Conservation (phyloP, 2,888 invertebrate species). For the Callosobruchus maculatus region DNA sequence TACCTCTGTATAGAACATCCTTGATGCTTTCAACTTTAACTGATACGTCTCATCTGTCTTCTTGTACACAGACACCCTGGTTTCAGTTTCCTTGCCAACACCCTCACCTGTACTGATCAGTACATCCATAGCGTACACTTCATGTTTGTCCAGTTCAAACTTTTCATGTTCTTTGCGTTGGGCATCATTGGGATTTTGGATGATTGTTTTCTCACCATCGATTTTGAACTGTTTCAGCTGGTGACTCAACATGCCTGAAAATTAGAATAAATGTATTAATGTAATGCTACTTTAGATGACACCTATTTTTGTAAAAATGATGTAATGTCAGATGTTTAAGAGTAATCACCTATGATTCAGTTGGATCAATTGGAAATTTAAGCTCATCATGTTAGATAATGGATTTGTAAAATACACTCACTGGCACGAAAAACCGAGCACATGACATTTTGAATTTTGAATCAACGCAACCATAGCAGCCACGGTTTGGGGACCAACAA, state of each 20-base stretch:
- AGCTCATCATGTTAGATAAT: conserved; percentile 14
- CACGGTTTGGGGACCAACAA: no score
- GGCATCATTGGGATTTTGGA: conserved; percentile 95
- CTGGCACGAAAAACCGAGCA: neutral
- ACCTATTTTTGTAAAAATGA: neutral
- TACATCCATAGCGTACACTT: conserved; percentile 95
- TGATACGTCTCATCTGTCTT: conserved; percentile 97
- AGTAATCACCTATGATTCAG: conserved; percentile 20
- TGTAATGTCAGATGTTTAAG: conserved; percentile 3
- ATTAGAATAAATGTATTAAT: neutral
- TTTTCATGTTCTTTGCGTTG: conserved; percentile 98
- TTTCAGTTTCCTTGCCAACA: conserved; percentile 86
- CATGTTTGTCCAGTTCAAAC: conserved; percentile 90
- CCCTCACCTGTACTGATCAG: conserved; percentile 79
- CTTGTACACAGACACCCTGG: conserved; percentile 95
- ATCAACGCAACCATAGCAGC: no score
- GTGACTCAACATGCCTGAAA: conserved; percentile 74
- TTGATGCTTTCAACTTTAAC: conserved; percentile 94
- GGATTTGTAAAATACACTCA: neutral
- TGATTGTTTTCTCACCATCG: conserved; percentile 96
- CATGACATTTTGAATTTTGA: no score
- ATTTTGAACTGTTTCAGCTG: conserved; percentile 95
- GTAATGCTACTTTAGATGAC: conserved; percentile 5
- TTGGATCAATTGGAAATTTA: conserved; percentile 34
- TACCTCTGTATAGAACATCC: conserved; percentile 80